A percentile compares a stretch with the other conserved stretches of the same genome.
These are phyloP conservation scores for Silurus asotus DNA, from an alignment of 2,113 vertebrate genomes.

Conservation along the genomic window DNA sequence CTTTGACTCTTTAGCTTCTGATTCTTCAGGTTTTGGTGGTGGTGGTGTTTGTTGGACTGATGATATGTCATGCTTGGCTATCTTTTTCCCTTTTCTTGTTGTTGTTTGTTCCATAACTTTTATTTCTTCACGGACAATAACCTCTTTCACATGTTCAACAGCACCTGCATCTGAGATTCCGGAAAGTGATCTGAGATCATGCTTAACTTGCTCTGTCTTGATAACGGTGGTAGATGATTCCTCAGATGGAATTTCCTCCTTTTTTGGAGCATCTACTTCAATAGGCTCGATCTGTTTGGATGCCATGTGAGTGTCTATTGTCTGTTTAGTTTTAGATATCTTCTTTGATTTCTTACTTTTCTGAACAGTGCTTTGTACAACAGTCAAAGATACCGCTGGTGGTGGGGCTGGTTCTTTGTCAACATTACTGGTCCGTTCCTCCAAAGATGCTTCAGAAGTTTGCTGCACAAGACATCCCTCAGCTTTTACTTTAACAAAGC, in stretches of 20 bases:
- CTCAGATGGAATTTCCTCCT: constrained; percentile 10
- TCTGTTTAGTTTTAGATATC: background rate
- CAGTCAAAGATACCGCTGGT: constrained; percentile 18
- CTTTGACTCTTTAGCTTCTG: constrained; percentile 38
- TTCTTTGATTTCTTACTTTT: constrained; percentile 43
- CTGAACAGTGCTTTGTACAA: background rate
- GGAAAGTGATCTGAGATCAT: background rate
- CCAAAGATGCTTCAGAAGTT: constrained; percentile 4
- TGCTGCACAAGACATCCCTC: constrained; percentile 40
- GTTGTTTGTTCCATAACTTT: constrained; percentile 53
- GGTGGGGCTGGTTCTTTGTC: background rate
- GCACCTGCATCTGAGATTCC: constrained; percentile 3
- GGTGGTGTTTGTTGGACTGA: constrained; percentile 24
- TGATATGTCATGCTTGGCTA: constrained; percentile 35
- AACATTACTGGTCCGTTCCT: constrained; percentile 35
- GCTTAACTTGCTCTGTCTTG: constrained; percentile 25
- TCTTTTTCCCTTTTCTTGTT: constrained; percentile 39
- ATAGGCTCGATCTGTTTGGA: constrained; percentile 3
- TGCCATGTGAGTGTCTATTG: constrained; percentile 10
- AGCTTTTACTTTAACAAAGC: constrained; percentile 20
- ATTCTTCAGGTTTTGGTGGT: constrained; percentile 42
- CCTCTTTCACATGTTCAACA: constrained; percentile 28
- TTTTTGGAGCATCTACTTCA: background rate
- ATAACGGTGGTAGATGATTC: constrained; percentile 3
- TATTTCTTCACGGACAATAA: constrained; percentile 52